A percentile compares a stretch with the other conserved stretches of the same genome.
Evolutionary conservation across 2,113 vertebrate genomes (phyloP).

Genomic region (Indri indri): DNA sequence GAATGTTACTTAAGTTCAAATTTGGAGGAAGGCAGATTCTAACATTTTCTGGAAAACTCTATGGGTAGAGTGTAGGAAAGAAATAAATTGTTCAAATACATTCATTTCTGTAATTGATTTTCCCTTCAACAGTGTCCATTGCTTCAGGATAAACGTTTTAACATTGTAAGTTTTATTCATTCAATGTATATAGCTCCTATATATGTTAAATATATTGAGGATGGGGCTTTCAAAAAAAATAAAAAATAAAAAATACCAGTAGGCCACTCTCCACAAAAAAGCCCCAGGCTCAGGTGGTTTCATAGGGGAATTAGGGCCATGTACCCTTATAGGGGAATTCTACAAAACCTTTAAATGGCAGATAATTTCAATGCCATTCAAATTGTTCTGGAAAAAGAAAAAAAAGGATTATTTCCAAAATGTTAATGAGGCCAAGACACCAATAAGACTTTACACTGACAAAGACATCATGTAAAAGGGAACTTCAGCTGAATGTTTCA

Average conservation of each 20-base stretch:
- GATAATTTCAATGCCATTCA: not conserved
- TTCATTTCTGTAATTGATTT: not conserved
- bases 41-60: slow-evolving; percentile 1
- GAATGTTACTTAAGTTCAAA: not conserved
- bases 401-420: not conserved
- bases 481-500: not conserved
- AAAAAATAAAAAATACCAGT: not conserved
- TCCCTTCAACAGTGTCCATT: not conserved
- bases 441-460: not conserved
- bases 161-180: not conserved
- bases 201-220: not conserved
- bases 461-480: not conserved
- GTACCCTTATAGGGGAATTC: not conserved
- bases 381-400: not conserved
- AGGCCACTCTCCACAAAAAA: not conserved
- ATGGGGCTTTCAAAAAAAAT: not conserved
- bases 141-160: not conserved
- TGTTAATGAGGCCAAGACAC: not conserved
- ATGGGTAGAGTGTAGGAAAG: not conserved
- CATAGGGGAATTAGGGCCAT: not conserved
- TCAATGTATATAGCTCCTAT: not conserved
- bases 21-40: not conserved
- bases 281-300: not conserved
- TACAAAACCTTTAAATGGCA: not conserved
- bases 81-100: not conserved